Evolutionary conservation across 2,888 invertebrate species (phyloP).

Genomic region (Mimas tiliae): DNA sequence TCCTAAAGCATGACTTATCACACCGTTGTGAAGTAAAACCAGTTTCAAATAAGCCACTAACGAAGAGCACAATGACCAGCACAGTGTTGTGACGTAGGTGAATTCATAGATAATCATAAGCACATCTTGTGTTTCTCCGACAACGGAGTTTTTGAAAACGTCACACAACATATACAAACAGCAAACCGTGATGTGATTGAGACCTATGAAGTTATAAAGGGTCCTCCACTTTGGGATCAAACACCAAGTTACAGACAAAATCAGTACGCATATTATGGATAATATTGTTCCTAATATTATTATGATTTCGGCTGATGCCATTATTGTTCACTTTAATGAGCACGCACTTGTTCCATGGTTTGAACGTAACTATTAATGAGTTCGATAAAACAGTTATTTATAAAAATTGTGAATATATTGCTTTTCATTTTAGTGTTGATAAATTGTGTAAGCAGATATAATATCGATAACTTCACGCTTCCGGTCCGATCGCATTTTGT

Average conservation of each 20-base stretch:
- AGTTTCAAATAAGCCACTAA: conserved; percentile 34
- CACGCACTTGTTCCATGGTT: conserved; percentile 8
- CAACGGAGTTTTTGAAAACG: too few species aligned
- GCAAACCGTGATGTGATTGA: conserved; percentile 25
- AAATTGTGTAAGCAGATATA: not conserved
- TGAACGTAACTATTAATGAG: not conserved
- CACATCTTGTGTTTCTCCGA: not conserved
- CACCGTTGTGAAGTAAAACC: conserved; percentile 29
- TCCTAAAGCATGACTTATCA: conserved; percentile 25
- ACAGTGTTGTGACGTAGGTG: conserved; percentile 17
- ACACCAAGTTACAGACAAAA: conserved; percentile 7
- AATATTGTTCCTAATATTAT: not conserved
- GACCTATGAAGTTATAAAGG: conserved; percentile 26
- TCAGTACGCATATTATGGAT: not conserved
- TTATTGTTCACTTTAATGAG: not conserved
- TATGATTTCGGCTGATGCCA: not conserved
- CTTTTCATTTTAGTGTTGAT: conserved; percentile 4
- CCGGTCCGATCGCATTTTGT: not conserved
- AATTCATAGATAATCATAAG: too few species aligned
- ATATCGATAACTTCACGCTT: not conserved
- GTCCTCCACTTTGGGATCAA: conserved; percentile 28
- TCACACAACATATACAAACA: not conserved
- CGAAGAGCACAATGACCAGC: conserved; percentile 33
- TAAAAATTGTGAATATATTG: not conserved
- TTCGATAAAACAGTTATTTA: not conserved